Evolutionary conservation across 2,888 invertebrate genomes (phyloP).

Genomic region (Watsonalla binaria): DNA sequence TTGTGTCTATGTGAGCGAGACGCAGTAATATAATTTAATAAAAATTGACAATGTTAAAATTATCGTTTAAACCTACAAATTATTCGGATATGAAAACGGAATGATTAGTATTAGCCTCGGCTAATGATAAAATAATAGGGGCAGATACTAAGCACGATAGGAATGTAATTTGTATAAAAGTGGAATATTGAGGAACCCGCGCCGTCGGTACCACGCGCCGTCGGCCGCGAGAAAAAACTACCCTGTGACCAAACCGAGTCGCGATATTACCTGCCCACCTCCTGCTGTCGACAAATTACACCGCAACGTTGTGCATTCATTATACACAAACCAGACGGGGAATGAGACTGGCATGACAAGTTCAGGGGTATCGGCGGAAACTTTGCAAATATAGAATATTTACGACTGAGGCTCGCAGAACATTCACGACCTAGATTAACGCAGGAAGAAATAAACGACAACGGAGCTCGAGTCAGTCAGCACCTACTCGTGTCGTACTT

Average conservation of each 20-base stretch:
- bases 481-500: conserved; percentile 45
- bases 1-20: no score
- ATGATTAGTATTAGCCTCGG: conserved; percentile 55
- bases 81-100: conserved; percentile 25
- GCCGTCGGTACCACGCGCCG: conserved; percentile 65
- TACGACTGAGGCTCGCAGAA: conserved; percentile 4
- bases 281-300: conserved; percentile 39
- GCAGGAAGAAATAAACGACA: conserved; percentile 40
- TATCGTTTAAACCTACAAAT: no score
- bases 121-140: conserved; percentile 76
- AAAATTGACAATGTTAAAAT: no score
- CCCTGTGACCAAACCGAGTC: conserved; percentile 60
- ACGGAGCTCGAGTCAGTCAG: conserved; percentile 44
- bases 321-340: conserved; percentile 39
- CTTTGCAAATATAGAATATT: conserved; percentile 4
- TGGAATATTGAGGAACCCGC: conserved; percentile 57
- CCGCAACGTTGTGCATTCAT: conserved; percentile 43
- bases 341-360: conserved; percentile 28
- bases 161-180: conserved; percentile 75
- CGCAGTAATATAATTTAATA: no score
- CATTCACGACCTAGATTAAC: conserved; percentile 41
- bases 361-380: conserved; percentile 27
- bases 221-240: conserved; percentile 60
- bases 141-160: conserved; percentile 72
- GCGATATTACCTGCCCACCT: conserved; percentile 41